These are phyloP conservation scores for Reticulitermes lucifugus DNA, from an alignment of 2,888 invertebrate species.

Conservation along the genomic window DNA sequence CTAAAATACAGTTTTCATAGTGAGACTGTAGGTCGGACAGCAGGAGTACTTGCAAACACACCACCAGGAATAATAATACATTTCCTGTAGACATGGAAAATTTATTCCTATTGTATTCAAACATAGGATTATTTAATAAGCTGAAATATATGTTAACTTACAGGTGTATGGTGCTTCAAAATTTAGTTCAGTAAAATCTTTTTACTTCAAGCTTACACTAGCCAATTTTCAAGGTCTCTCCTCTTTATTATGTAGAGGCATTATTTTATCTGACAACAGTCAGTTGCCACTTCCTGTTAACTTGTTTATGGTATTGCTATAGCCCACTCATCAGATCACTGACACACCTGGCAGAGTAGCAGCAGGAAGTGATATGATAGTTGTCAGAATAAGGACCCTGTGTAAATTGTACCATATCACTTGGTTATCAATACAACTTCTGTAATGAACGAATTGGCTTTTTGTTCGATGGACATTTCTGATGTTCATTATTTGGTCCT, in stretches of 20 bases:
- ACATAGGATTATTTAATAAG: constrained; percentile 37
- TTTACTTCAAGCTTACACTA: not conserved
- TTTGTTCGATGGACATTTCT: no score
- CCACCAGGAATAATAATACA: constrained; percentile 18
- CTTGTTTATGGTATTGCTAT: no score
- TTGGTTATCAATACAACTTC: not conserved
- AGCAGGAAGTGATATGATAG: no score
- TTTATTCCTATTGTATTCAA: constrained; percentile 43
- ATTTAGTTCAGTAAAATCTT: constrained; percentile 20
- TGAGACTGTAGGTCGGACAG: constrained; percentile 43
- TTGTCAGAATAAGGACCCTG: not conserved
- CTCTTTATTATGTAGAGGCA: not conserved
- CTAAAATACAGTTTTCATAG: constrained; percentile 37
- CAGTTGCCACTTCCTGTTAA: no score
- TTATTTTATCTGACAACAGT: no score
- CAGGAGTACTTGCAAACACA: constrained; percentile 43
- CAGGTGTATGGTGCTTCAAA: constrained; percentile 45
- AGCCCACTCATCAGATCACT: no score
- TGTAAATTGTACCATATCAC: not conserved
- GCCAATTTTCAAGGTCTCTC: not conserved
- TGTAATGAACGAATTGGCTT: no score
- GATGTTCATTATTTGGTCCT: no score
- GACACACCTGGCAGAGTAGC: no score
- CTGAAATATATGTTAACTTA: constrained; percentile 22
- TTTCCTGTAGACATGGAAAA: constrained; percentile 31